phyloP scores from a whole-genome alignment of 2,797 vertebrate genomes.

The Cuculus canorus region DNA sequence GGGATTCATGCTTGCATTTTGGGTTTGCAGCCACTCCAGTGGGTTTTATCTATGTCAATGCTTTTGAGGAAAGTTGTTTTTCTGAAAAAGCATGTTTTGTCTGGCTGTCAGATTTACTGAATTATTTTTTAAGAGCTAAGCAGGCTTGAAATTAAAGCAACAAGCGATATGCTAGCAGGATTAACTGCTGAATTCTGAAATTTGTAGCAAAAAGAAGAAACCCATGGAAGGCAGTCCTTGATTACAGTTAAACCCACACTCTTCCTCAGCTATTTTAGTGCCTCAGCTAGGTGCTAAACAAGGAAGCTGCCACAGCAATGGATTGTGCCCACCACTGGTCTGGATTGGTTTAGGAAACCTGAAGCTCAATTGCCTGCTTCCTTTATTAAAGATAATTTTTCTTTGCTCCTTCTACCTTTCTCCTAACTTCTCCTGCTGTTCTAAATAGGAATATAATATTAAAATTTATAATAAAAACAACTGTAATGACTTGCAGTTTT shows the following conservation, averaged over 20 bases:
- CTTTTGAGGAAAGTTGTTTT: background rate
- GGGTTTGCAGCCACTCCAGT: background rate
- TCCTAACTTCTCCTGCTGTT: background rate
- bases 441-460: background rate
- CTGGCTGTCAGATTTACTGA: slow-evolving; percentile 2
- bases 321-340: background rate
- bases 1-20: background rate
- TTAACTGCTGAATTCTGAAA: slow-evolving; percentile 34
- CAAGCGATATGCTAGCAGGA: background rate
- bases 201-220: background rate
- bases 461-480: background rate
- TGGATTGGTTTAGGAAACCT: background rate
- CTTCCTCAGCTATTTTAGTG: background rate
- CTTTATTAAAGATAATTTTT: background rate
- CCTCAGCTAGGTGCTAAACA: background rate
- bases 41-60: background rate
- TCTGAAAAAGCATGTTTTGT: background rate
- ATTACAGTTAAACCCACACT: background rate
- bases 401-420: background rate
- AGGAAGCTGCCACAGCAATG: background rate
- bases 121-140: slow-evolving; percentile 15
- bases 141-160: slow-evolving; percentile 58
- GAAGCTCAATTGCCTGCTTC: background rate
- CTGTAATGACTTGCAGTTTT: background rate
- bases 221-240: background rate